phyloP scores from a whole-genome alignment of 2,113 vertebrate genomes.

The Pagrus major region DNA sequence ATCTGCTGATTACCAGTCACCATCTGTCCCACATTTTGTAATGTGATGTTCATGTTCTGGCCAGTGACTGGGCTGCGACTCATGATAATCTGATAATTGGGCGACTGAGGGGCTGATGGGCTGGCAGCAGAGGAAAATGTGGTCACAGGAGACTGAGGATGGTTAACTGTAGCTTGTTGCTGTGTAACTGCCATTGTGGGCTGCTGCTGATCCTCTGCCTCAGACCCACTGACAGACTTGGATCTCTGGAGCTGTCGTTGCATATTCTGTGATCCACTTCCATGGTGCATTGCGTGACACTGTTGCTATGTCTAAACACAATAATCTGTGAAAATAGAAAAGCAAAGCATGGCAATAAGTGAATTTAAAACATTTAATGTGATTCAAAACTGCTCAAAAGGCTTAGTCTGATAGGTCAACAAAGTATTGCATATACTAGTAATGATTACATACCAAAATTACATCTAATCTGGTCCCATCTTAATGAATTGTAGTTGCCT shows the following conservation, averaged over 20 bases:
- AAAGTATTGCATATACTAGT: background rate
- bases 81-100: slow-evolving; percentile 95
- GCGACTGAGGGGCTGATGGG: slow-evolving; percentile 92
- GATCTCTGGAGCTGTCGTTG: slow-evolving; percentile 94
- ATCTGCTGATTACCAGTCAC: slow-evolving; percentile 92
- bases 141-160: slow-evolving; percentile 92
- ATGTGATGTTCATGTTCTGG: slow-evolving; percentile 94
- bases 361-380: background rate
- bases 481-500: background rate
- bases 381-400: background rate
- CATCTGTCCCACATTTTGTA: slow-evolving; percentile 91
- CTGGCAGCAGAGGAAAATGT: slow-evolving; percentile 91
- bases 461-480: background rate
- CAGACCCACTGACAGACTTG: slow-evolving; percentile 90
- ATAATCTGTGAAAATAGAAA: slow-evolving; percentile 54
- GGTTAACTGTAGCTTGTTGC: slow-evolving; percentile 81
- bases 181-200: slow-evolving; percentile 81
- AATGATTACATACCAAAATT: background rate
- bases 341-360: slow-evolving; percentile 20
- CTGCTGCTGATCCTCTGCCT: slow-evolving; percentile 89
- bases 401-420: background rate
- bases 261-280: slow-evolving; percentile 93
- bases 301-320: slow-evolving; percentile 71
- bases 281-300: slow-evolving; percentile 96
- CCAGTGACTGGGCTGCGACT: slow-evolving; percentile 91